Base-by-base conservation (phyloP, 1,140 invertebrate genomes). In the Platyscapa corneri region DNA sequence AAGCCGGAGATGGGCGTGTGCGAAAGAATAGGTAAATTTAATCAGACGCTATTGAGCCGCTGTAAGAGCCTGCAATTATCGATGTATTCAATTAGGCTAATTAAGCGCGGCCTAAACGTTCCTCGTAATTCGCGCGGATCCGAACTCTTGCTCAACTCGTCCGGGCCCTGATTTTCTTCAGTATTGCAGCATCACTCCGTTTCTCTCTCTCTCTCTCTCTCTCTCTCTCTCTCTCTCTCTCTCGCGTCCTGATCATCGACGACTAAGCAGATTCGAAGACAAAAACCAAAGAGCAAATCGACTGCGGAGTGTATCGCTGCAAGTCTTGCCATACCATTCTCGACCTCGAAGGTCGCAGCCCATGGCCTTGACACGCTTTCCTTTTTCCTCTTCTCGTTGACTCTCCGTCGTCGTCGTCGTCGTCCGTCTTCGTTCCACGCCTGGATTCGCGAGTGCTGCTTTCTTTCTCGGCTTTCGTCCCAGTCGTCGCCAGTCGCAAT, bases 321-420 rank as follows among this genome's bases (percentile, higher is more conserved):
- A 53, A 53, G 10, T 60, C 20, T 60, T 60, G 27, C 56, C 23
- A 60, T 60, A 34, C 81, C 78, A 86, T 87, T 86, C 84, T 83
- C 83, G 72, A 89, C 86, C 86, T 87, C 79, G 80, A 84, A 87
- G 88, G 84, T 88, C 76, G 87, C 67, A 86, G 89, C 87, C 86
- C 87, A 75, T 85, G 84, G 82, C 90, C 90, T 91, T 91, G 90
- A 87, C 90, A 90, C 88, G 88, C 89, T 91, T 91, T 90, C 87
- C 82, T 88, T 86, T 75, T 53, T 53, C 49, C 18, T 84, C 18
- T 46, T 82, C 70, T 75, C 34, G 39, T 34, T 23, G 8, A 20
- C 46, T 77, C 56, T 75, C 67, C 42, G 60, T 53, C 72, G 30
- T 75, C 83, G 34, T 86, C 76, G 72, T 56, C 76, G 65, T 32